Evolutionary conservation across 2,888 invertebrate genomes (phyloP).

Genomic region (Eupithecia insigniata): DNA sequence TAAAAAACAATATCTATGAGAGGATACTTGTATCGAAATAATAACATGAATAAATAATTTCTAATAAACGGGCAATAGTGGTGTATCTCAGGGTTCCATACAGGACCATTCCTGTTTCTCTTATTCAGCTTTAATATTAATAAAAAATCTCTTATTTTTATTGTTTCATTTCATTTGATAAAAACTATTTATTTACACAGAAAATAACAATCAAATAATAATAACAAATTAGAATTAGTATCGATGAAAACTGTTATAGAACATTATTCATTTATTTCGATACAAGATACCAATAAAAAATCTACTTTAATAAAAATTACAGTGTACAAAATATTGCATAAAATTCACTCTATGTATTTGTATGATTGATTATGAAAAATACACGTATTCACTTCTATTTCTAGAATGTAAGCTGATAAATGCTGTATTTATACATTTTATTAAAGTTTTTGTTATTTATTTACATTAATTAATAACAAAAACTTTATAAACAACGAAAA

Average conservation of each 20-base stretch:
- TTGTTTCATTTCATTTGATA: background rate
- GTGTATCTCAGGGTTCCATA: constrained; percentile 8
- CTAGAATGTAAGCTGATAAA: constrained; percentile 12
- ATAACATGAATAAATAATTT: background rate
- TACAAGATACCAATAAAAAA: constrained; percentile 20
- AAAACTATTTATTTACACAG: background rate
- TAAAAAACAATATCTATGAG: constrained; percentile 3
- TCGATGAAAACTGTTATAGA: too few relatives aligned
- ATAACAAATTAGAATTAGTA: too few relatives aligned
- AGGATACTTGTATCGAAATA: constrained; percentile 16
- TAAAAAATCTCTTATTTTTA: too few relatives aligned
- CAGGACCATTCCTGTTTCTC: constrained; percentile 9
- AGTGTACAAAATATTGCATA: constrained; percentile 28
- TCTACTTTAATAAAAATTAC: constrained; percentile 14
- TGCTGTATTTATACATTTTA: constrained; percentile 16
- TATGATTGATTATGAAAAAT: constrained; percentile 31
- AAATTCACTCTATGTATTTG: constrained; percentile 24
- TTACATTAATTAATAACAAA: too few relatives aligned
- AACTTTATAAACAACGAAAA: too few relatives aligned
- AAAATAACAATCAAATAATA: too few relatives aligned
- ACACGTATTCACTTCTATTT: constrained; percentile 19
- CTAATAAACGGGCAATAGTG: background rate
- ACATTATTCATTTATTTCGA: constrained; percentile 15
- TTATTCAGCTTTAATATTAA: background rate
- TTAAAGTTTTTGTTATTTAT: too few relatives aligned